These are phyloP conservation scores for Cephus nigrinus DNA, from an alignment of 2,888 invertebrate species.

Conservation along the genomic window DNA sequence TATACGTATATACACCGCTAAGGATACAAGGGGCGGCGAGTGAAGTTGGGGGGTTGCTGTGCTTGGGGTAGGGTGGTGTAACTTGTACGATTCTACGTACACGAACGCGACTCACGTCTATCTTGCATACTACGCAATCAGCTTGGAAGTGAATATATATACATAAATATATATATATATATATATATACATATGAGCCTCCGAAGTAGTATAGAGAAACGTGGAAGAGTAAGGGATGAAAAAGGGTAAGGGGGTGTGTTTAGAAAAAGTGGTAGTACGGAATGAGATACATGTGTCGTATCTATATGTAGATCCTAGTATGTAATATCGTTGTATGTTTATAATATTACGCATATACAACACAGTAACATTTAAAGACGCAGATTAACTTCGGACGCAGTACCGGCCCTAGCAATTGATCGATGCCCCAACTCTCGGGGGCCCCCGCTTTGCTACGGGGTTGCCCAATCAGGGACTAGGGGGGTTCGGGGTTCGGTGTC, in stretches of 20 bases:
- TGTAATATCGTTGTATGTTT: too few relatives aligned
- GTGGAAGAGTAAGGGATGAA: neutral
- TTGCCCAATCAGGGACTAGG: constrained; percentile 15
- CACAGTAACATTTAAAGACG: too few relatives aligned
- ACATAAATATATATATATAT: too few relatives aligned
- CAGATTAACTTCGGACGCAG: constrained; percentile 17
- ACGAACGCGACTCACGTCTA: neutral
- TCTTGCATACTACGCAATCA: neutral
- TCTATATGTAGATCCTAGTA: neutral
- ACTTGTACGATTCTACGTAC: constrained; percentile 15
- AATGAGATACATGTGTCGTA: neutral
- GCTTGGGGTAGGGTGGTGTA: neutral
- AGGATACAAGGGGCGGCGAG: constrained; percentile 14
- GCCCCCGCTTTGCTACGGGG: constrained; percentile 26
- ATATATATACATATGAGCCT: too few relatives aligned
- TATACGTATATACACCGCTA: constrained; percentile 15
- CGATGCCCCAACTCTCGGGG: constrained; percentile 45
- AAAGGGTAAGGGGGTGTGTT: neutral
- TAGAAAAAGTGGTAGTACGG: neutral
- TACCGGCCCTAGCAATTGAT: constrained; percentile 47
- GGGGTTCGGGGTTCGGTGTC: constrained; percentile 25
- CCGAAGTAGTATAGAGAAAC: neutral
- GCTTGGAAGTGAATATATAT: neutral
- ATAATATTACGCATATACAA: too few relatives aligned
- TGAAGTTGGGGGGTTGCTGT: constrained; percentile 15